Evolutionary conservation across 2,797 vertebrate genomes (phyloP).

Genomic region (Bryconaethiops microstoma): DNA sequence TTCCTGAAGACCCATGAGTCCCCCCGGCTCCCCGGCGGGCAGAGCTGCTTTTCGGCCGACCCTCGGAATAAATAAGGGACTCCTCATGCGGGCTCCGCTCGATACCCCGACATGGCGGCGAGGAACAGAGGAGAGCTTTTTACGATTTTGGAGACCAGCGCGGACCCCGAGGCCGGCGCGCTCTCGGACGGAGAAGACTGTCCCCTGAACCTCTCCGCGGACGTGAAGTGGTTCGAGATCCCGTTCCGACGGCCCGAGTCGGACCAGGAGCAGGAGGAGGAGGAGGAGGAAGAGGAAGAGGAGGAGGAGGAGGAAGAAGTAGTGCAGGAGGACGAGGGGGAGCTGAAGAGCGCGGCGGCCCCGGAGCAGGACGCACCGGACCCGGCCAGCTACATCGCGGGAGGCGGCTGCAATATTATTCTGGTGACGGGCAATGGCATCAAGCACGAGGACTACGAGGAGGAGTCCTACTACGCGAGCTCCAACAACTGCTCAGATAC

Average conservation of each 20-base stretch:
- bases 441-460: conserved; percentile 78
- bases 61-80: conserved; percentile 77
- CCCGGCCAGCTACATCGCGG: conserved; percentile 76
- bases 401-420: conserved; percentile 84
- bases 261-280: conserved; percentile 79
- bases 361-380: conserved; percentile 71
- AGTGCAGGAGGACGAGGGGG: conserved; percentile 65
- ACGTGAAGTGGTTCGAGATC: conserved; percentile 86
- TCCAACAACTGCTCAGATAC: conserved; percentile 81
- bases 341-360: conserved; percentile 58
- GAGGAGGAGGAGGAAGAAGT: conserved; percentile 44
- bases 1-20: conserved; percentile 71
- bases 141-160: conserved; percentile 87
- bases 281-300: conserved; percentile 70
- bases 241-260: conserved; percentile 78
- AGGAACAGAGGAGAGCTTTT: conserved; percentile 87
- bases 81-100: conserved; percentile 85
- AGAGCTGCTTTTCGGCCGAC: conserved; percentile 67
- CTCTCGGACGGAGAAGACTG: conserved; percentile 77
- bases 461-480: conserved; percentile 81
- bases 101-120: conserved; percentile 87
- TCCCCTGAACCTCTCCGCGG: conserved; percentile 80
- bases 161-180: conserved; percentile 81
- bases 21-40: conserved; percentile 64
- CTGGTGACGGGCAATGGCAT: conserved; percentile 81